Evolutionary conservation across 2,797 vertebrate genomes (phyloP).

Genomic region (Argya squamiceps): DNA sequence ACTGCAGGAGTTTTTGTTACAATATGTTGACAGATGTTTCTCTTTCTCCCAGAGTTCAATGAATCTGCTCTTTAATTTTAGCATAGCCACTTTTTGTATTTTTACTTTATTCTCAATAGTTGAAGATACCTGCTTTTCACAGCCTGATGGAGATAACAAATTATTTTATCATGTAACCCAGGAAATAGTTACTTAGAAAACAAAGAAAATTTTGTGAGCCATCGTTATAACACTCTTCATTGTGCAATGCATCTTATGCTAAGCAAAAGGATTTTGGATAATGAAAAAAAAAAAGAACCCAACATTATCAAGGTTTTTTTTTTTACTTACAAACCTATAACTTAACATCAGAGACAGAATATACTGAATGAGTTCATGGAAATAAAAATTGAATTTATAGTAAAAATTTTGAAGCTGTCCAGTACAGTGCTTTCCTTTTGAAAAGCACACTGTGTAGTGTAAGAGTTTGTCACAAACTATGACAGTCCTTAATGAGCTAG

Average conservation of each 20-base stretch:
- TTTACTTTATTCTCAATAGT: neutral
- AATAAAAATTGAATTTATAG: neutral
- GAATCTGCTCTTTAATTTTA: slow-evolving; percentile 18
- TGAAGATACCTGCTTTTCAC: neutral
- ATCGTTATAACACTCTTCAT: neutral
- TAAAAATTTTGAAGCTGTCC: neutral
- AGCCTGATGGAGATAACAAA: neutral
- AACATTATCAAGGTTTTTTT: neutral
- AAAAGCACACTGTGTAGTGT: neutral
- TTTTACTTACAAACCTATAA: neutral
- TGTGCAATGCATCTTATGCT: neutral
- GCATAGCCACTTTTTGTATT: neutral
- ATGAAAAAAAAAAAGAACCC: neutral
- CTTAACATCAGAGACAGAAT: neutral
- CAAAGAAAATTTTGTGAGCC: neutral
- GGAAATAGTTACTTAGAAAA: neutral
- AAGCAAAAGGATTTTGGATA: neutral
- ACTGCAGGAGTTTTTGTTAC: neutral
- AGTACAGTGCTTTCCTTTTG: neutral
- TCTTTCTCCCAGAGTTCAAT: neutral
- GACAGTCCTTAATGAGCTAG: neutral
- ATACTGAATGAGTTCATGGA: neutral
- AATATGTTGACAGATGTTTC: slow-evolving; percentile 1
- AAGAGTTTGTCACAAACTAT: neutral
- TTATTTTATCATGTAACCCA: neutral